These are phyloP conservation scores for Ctena decussata DNA, from an alignment of 2,888 invertebrate species.

Conservation along the genomic window DNA sequence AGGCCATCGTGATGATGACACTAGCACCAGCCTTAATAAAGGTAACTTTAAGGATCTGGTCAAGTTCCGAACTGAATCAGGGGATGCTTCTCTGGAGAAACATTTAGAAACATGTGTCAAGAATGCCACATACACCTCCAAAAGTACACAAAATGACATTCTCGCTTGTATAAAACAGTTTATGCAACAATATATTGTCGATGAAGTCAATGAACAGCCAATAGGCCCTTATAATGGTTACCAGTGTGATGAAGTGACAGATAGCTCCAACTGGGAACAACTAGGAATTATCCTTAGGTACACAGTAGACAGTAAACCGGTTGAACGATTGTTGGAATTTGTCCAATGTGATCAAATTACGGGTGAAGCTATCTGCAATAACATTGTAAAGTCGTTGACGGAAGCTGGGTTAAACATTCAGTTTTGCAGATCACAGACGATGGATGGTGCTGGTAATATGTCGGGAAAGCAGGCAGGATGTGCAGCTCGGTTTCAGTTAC, in stretches of 20 bases:
- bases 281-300: constrained; percentile 55
- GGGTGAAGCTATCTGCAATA: constrained; percentile 28
- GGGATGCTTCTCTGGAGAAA: constrained; percentile 25
- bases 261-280: constrained; percentile 55
- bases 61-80: constrained; percentile 33
- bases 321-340: constrained; percentile 45
- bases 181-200: constrained; percentile 41
- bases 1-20: constrained; percentile 39
- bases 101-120: constrained; percentile 36
- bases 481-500: constrained; percentile 33
- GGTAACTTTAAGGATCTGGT: constrained; percentile 47
- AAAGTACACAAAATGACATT: constrained; percentile 56
- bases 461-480: constrained; percentile 44
- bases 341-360: constrained; percentile 40
- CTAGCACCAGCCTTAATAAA: constrained; percentile 20
- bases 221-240: constrained; percentile 47
- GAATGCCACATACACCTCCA: constrained; percentile 57
- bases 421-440: constrained; percentile 46
- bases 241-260: constrained; percentile 56
- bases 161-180: constrained; percentile 43
- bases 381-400: constrained; percentile 24
- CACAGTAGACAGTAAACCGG: constrained; percentile 26
- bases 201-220: constrained; percentile 45
- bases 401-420: constrained; percentile 18
- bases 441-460: constrained; percentile 62